Conservation (phyloP, 2,797 vertebrate species). For the Loris lydekkerianus region DNA sequence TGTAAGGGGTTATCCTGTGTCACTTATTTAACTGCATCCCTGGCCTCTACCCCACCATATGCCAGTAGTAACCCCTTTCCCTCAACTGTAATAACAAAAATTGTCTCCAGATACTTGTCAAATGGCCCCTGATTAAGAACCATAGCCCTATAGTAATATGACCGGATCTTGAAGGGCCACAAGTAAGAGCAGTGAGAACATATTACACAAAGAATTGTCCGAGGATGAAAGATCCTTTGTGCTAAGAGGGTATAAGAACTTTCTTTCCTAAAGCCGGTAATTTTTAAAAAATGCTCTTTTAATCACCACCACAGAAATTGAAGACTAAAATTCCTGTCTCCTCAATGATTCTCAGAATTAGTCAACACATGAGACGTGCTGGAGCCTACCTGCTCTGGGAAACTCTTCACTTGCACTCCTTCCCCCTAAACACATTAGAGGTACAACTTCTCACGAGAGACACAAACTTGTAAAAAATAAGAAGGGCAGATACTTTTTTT, state of each 20-base stretch:
- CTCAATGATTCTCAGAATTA: neutral
- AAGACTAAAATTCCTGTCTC: neutral
- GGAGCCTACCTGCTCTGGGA: neutral
- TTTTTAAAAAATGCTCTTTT: slow-evolving; percentile 23
- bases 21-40: neutral
- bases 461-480: slow-evolving; percentile 7
- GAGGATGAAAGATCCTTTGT: neutral
- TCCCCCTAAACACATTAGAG: neutral
- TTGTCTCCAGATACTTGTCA: neutral
- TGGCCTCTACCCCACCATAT: neutral
- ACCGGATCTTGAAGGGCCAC: neutral
- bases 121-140: neutral
- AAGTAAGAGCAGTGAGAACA: neutral
- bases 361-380: fast-evolving
- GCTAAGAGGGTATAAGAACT: neutral
- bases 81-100: neutral
- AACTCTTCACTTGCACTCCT: neutral
- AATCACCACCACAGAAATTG: neutral
- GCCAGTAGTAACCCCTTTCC: neutral
- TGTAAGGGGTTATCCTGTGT: neutral
- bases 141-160: neutral
- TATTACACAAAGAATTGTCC: neutral
- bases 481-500: neutral
- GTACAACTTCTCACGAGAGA: neutral
- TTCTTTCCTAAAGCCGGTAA: slow-evolving; percentile 14